A percentile compares a stretch with the other conserved stretches of the same genome.
These are phyloP conservation scores for Oplegnathus fasciatus DNA, from an alignment of 2,113 vertebrate genomes.

Conservation along the genomic window DNA sequence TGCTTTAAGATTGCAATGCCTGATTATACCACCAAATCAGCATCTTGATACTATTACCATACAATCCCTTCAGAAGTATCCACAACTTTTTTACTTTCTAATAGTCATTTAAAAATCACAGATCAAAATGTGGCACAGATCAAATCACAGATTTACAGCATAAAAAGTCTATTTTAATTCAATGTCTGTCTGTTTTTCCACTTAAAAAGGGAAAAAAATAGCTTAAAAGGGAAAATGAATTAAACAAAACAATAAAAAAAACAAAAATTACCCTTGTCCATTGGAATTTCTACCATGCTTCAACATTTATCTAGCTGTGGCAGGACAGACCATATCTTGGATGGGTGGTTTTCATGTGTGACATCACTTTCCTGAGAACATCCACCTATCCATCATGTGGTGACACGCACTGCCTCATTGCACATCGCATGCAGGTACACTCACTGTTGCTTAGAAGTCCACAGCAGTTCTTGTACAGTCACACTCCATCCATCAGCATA, in stretches of 20 bases:
- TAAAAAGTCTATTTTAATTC: not conserved
- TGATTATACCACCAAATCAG: constrained; percentile 8
- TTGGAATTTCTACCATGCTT: constrained; percentile 51
- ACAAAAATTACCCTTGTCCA: constrained; percentile 16
- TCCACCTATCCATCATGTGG: constrained; percentile 80
- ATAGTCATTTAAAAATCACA: not conserved
- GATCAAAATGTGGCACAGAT: too few species aligned
- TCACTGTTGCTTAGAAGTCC: constrained; percentile 78
- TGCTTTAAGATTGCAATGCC: not conserved
- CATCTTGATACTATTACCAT: not conserved
- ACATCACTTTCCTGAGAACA: constrained; percentile 75
- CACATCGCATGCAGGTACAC: constrained; percentile 77
- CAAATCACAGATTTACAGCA: not conserved
- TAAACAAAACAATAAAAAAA: constrained; percentile 28
- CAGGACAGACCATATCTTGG: constrained; percentile 70
- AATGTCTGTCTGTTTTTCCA: not conserved
- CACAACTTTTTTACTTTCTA: not conserved
- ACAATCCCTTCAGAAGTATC: not conserved
- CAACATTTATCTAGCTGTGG: constrained; percentile 64
- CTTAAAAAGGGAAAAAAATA: too few species aligned
- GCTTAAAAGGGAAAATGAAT: not conserved
- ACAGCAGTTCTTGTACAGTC: constrained; percentile 67
- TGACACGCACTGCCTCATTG: constrained; percentile 80
- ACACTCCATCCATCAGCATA: constrained; percentile 80
- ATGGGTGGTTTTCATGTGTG: constrained; percentile 78